Base-by-base conservation (phyloP, 2,113 vertebrate genomes). In the Spheniscus mendiculus region DNA sequence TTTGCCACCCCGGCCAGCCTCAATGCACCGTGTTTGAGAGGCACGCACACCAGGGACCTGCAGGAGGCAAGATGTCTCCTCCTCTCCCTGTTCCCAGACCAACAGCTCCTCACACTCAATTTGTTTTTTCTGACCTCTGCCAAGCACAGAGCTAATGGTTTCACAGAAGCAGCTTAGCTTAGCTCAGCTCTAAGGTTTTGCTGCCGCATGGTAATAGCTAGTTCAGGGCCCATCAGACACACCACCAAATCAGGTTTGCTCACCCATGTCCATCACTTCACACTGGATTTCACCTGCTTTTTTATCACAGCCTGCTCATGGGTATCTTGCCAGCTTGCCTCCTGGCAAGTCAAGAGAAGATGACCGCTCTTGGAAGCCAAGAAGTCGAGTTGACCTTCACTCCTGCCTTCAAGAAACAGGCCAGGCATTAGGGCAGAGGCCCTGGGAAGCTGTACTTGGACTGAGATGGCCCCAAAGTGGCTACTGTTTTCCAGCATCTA, bases 401-500 rank as follows among this genome's bases (percentile, higher is more conserved):
- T 65, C 40, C 34, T 47, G 9, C 32, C 34, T 87, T 79, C 70
- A 67, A 90, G 55, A 66, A 89, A 70, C 22, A 78, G 34, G 26
- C 17, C 62, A 66, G 44, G 13, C 16, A 71, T 45, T 65, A 80
- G 27, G 49, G 36, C 66, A 92, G 80, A 87, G 53, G 21, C 30
- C 18, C 13, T 58, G 42, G 40, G 42, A 90, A 83, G 19, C 40
- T 65, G 36, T 16, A 29, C 53, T 72, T 56, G 34, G 63, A 47
- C 38, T 1, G 2, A 58, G 17, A 70, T 10, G 19, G 62, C 71
- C 58, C 4, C 0, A 0, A 61, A 77, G 21, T 1, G 6, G 36
- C 40, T 76, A 45, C 61, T 82, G 66, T 50, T 90, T 84, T 62
- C 56, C 78, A 82, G 50, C 20, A 15, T 23, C 59, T 42, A 53